Evolutionary conservation across 2,888 invertebrate genomes (phyloP).

Genomic region (Volucella bombylans): DNA sequence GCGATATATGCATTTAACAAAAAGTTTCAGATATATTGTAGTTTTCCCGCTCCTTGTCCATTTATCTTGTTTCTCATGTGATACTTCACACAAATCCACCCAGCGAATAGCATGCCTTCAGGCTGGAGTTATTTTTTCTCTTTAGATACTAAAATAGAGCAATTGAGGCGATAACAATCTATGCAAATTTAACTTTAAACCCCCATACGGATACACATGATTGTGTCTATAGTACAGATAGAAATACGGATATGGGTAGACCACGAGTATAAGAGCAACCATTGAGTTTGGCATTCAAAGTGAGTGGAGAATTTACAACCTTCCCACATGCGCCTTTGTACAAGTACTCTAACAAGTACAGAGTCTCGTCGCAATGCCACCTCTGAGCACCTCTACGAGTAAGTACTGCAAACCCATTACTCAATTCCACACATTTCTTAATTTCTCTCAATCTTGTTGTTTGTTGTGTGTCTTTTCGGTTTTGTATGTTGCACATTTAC

Average conservation of each 20-base stretch:
- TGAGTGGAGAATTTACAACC: conserved; percentile 52
- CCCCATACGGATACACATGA: conserved; percentile 25
- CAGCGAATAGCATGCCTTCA: not conserved
- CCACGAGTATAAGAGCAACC: not conserved
- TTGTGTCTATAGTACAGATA: conserved; percentile 21
- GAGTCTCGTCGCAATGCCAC: conserved; percentile 53
- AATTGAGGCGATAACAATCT: conserved; percentile 59
- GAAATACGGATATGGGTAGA: too few relatives aligned
- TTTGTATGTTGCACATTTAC: conserved; percentile 60
- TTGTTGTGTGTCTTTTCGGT: conserved; percentile 14
- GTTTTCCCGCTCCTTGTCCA: not conserved
- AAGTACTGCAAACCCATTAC: conserved; percentile 61
- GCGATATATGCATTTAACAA: too few relatives aligned
- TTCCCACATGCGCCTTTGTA: conserved; percentile 66
- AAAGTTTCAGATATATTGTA: too few relatives aligned
- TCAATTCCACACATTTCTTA: conserved; percentile 73
- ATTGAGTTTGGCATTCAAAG: conserved; percentile 51
- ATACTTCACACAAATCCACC: conserved; percentile 29
- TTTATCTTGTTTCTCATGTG: not conserved
- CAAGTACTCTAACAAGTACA: conserved; percentile 34
- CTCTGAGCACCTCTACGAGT: conserved; percentile 46
- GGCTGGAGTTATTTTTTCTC: not conserved
- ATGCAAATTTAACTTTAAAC: conserved; percentile 57
- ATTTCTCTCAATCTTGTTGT: conserved; percentile 43
- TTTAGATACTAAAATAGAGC: conserved; percentile 58